phyloP scores from a whole-genome alignment of 2,113 vertebrate genomes.

The Taxidea taxus region DNA sequence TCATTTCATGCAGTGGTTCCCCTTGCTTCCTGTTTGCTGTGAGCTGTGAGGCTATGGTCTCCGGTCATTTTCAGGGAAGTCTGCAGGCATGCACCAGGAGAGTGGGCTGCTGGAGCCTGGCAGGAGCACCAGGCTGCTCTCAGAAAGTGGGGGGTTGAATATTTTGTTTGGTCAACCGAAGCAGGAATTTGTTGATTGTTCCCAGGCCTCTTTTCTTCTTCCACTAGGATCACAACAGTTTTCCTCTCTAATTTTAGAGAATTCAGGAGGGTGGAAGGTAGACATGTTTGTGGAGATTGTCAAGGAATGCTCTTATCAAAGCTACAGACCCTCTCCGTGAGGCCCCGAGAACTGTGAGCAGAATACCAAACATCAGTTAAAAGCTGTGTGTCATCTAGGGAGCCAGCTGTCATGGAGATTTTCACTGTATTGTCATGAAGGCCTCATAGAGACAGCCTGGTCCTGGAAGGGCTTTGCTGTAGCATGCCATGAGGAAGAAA shows the following conservation, averaged over 20 bases:
- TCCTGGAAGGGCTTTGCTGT: conserved; percentile 53
- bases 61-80: background rate
- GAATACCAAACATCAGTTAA: background rate
- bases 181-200: background rate
- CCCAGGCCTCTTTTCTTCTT: background rate
- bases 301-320: background rate
- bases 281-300: background rate
- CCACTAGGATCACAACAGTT: background rate
- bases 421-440: conserved; percentile 25
- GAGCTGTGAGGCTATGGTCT: background rate
- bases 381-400: background rate
- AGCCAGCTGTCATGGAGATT: background rate
- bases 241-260: conserved; percentile 29
- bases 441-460: conserved; percentile 35
- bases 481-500: conserved; percentile 55
- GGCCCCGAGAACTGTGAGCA: background rate
- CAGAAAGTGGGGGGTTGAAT: background rate
- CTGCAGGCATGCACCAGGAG: background rate
- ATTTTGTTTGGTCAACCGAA: background rate
- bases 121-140: background rate
- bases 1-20: background rate
- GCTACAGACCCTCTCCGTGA: background rate
- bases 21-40: conserved; percentile 25
- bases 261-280: background rate
- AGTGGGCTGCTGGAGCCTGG: background rate